Base-by-base conservation (phyloP, 2,113 vertebrate species). In the Elephas maximus region DNA sequence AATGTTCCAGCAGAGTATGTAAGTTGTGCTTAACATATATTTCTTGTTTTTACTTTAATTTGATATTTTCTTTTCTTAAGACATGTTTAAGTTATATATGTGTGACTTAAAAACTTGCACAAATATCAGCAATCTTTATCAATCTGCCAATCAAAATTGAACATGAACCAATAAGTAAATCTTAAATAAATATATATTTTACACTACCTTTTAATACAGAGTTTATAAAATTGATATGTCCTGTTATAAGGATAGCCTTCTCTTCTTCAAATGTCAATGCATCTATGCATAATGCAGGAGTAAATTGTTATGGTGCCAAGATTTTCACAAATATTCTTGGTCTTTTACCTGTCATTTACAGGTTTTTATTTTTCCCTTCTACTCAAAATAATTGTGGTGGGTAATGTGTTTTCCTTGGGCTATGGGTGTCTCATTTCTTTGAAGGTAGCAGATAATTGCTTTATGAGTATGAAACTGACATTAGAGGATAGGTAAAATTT, bases 121-220 rank as follows among this genome's bases (percentile, higher is more conserved):
- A 94, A 53, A 44, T 89, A 41, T 18, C 15, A 65, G 30, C 77
- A 65, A 21, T 2, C 3, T 67, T 78, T 51, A 77, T 26, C 51
- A 91, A 1, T 48, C n/a, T 48, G 3, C 65, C 28, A 53, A 9
- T 41, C 51, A 86, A 89, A 89, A 37, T 6, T 93, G 37, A 90
- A 79, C 83, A 89, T 24, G 87, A 92, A 71, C 76, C 15, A 84
- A 88, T 74, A 67, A 57, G 81, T 60, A 82, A 87, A 74, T 74
- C 21, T 1, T 71, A 94, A 84, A 67, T 10, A 85, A 20, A 96
- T 48, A 48, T 6, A 63, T 3, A 53, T 41, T 79, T 89, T n/a
- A 33, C 12, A 15, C 4, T 71, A n/a, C 30, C 28, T 88, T 76
- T 80, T 83, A 44, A 77, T 78, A 41, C 6, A 21, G 6, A 24